Evolutionary conservation across 1,140 invertebrate species (phyloP), one percentile per base, ranked within the genome.

Genomic region (Drosophila tristis): DNA sequence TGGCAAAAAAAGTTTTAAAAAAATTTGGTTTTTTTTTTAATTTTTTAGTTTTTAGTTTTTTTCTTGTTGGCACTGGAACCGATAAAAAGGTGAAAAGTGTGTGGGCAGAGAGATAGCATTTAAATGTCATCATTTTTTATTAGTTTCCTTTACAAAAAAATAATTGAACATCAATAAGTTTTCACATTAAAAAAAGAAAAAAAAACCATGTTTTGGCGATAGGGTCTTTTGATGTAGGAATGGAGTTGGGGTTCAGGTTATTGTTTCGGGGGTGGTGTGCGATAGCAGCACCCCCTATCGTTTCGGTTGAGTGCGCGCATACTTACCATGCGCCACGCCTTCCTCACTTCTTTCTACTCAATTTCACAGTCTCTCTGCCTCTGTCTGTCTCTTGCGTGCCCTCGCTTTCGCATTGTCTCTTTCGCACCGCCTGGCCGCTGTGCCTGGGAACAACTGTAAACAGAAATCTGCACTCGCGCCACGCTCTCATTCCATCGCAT

Each of bases 271-370:
- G 59, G 25, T 64, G 47, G n/a, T 65, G 60, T 51, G 47, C 51
- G 63, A 65, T 39, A 54, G 55, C 48, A 72, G 42, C 81, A 86
- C 82, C 82, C 82, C 82, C 78, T 86, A 86, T 86, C 82, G 82
- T 51, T 78, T 76, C 74, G 55, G 26, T 56, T 61, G 16, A 72
- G 78, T 81, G 78, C 74, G 84, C 78, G 82, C 82, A 87, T 87
- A 87, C 82, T 87, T 89, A 87, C 82, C 81, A 86, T 78, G 70
- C 77, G 74, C 68, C 56, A 80, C 73, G 63, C 51, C 72, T 62
- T 59, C 47, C 31, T 64, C 45, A 76, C 65, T 71, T 70, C 65
- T 50, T 73, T 81, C 73, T 76, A 61, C 53, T 72, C 67, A 72
- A 26, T 73, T 73, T 73, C 48, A 72, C 57, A 50, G 47, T 66